phyloP scores from a whole-genome alignment of 1,140 invertebrate genomes.

The Ceratina australensis region DNA sequence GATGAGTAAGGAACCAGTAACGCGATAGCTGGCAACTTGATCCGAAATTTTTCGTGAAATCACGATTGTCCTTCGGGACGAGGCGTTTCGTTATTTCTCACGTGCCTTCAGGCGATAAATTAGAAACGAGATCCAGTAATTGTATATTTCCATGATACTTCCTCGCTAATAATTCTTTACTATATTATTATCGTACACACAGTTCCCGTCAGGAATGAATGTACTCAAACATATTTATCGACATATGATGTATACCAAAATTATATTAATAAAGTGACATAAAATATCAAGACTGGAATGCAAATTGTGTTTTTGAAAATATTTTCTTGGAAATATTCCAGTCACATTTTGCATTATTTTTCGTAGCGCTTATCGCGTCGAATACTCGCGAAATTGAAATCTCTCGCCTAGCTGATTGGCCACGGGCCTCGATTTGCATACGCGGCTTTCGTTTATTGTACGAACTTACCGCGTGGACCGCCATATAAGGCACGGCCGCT shows the following conservation, averaged over 20 bases:
- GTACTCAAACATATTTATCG: too few relatives aligned
- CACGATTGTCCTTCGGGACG: neutral
- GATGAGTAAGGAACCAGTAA: conserved; percentile 26
- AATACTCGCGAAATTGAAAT: neutral
- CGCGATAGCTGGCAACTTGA: conserved; percentile 15
- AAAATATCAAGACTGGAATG: too few relatives aligned
- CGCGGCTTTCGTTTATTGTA: conserved; percentile 57
- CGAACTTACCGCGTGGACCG: conserved; percentile 48
- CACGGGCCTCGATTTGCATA: conserved; percentile 50
- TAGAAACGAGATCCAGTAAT: neutral
- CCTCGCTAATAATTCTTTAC: neutral
- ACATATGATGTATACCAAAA: too few relatives aligned
- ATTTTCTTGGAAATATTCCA: too few relatives aligned
- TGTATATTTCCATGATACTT: neutral
- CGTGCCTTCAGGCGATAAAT: neutral
- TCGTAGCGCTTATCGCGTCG: conserved; percentile 20
- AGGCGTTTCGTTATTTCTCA: conserved; percentile 23
- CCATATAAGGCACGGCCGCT: conserved; percentile 60
- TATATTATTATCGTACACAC: too few relatives aligned
- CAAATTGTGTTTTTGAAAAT: too few relatives aligned
- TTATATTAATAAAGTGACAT: too few relatives aligned
- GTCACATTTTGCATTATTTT: too few relatives aligned
- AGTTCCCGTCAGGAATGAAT: too few relatives aligned
- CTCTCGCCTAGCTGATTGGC: conserved; percentile 42
- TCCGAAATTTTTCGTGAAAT: conserved; percentile 15